Evolutionary conservation across 2,888 invertebrate genomes (phyloP).

Genomic region (Luperina testacea): DNA sequence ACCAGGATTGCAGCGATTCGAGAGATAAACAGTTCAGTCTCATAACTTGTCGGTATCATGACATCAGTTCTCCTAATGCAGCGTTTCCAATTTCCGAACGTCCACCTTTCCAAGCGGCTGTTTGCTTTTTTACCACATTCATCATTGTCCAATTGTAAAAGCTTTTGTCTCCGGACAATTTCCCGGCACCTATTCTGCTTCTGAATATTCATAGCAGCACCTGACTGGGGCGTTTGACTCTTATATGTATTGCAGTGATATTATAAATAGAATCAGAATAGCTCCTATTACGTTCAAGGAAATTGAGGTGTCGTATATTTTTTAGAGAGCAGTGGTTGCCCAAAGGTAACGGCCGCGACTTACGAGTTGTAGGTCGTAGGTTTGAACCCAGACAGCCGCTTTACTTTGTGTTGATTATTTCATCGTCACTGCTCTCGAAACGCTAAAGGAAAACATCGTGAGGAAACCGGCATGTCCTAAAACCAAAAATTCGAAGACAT

Average conservation of each 20-base stretch:
- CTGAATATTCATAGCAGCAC: conserved; percentile 76
- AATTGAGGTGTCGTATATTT: conserved; percentile 18
- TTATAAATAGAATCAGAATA: conserved; percentile 52
- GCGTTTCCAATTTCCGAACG: conserved; percentile 87
- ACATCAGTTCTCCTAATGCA: conserved; percentile 82
- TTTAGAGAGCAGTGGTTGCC: background rate
- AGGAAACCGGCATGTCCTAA: background rate
- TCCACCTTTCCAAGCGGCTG: conserved; percentile 71
- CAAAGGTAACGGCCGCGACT: too few species aligned
- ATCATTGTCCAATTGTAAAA: conserved; percentile 86
- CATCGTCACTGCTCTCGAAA: background rate
- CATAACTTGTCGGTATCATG: conserved; percentile 85
- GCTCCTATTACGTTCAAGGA: conserved; percentile 29
- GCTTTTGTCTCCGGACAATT: conserved; percentile 77
- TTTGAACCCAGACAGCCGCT: background rate
- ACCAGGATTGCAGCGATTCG: conserved; percentile 57
- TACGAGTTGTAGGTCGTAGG: background rate
- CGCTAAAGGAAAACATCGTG: background rate
- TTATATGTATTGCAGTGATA: conserved; percentile 52
- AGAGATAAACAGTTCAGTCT: conserved; percentile 68
- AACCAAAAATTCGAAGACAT: background rate
- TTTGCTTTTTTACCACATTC: conserved; percentile 85
- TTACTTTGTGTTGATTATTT: background rate
- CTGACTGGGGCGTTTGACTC: conserved; percentile 72
- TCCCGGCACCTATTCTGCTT: conserved; percentile 67